Evolutionary conservation across 1,140 invertebrate genomes (phyloP).

Genomic region (Drosophila littoralis): DNA sequence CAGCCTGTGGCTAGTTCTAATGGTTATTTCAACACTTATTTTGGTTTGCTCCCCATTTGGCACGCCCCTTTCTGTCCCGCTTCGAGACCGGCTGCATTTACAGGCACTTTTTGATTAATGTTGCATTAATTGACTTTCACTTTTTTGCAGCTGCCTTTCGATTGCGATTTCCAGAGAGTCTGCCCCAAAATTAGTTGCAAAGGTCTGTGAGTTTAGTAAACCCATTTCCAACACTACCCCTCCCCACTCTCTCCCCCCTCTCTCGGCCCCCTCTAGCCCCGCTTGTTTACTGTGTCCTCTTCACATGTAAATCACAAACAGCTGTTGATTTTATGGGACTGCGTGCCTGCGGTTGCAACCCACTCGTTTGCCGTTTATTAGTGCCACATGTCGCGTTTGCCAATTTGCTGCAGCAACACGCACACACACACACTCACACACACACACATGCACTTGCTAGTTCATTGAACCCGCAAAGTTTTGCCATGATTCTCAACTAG

Average conservation of each 20-base stretch:
- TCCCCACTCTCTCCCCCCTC: not conserved
- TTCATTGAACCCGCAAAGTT: constrained; percentile 31
- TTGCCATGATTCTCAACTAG: constrained; percentile 34
- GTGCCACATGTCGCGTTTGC: constrained; percentile 47
- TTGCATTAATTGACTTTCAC: constrained; percentile 80
- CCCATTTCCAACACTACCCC: not conserved
- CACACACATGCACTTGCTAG: not conserved
- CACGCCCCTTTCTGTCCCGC: constrained; percentile 9
- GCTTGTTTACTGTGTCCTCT: constrained; percentile 28
- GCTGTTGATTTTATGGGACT: constrained; percentile 18
- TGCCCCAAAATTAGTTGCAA: constrained; percentile 1
- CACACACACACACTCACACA: constrained; percentile 9
- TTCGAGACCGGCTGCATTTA: constrained; percentile 47
- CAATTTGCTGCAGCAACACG: constrained; percentile 29
- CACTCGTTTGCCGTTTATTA: constrained; percentile 43
- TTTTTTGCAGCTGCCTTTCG: constrained; percentile 36
- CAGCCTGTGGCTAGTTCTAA: not conserved
- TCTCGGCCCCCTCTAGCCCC: not conserved
- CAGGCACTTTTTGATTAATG: constrained; percentile 73
- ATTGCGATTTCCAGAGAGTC: constrained; percentile 5
- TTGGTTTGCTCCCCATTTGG: constrained; percentile 6
- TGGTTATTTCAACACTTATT: constrained; percentile 2
- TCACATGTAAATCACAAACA: constrained; percentile 44
- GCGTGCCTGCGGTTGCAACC: constrained; percentile 9
- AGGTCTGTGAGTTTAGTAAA: constrained; percentile 19